Conservation (phyloP, 2,113 vertebrate genomes). For the Petromus typicus region DNA sequence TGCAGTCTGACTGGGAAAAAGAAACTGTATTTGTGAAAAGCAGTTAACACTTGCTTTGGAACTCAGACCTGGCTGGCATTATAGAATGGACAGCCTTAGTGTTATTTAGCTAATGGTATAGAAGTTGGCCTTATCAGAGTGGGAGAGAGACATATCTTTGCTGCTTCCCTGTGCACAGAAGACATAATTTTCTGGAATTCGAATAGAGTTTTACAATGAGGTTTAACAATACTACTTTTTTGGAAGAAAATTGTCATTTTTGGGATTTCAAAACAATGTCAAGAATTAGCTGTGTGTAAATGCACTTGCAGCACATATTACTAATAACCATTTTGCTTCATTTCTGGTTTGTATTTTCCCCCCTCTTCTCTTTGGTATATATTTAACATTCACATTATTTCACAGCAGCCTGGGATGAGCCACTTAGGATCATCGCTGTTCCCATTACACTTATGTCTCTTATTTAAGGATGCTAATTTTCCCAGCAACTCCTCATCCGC, state of each 20-base stretch:
- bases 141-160: accelerated
- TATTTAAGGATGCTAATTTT: slow-evolving; percentile 57
- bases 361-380: background rate
- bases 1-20: background rate
- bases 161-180: background rate
- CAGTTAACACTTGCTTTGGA: background rate
- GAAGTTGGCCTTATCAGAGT: no score
- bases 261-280: background rate
- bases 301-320: accelerated
- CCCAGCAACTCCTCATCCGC: background rate
- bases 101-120: no score
- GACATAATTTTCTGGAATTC: background rate
- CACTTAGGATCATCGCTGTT: background rate
- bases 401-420: background rate
- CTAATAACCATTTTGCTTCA: background rate
- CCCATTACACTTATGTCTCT: slow-evolving; percentile 29
- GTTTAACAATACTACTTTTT: background rate
- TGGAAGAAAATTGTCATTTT: background rate
- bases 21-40: background rate
- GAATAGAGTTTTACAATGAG: background rate
- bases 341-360: background rate
- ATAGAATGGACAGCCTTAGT: background rate
- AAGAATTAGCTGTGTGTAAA: background rate
- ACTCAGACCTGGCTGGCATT: background rate
- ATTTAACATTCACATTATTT: background rate